Evolutionary conservation across 92 coral and sea anemone genomes (phyloP).

Genomic region (Phenganax marumi): DNA sequence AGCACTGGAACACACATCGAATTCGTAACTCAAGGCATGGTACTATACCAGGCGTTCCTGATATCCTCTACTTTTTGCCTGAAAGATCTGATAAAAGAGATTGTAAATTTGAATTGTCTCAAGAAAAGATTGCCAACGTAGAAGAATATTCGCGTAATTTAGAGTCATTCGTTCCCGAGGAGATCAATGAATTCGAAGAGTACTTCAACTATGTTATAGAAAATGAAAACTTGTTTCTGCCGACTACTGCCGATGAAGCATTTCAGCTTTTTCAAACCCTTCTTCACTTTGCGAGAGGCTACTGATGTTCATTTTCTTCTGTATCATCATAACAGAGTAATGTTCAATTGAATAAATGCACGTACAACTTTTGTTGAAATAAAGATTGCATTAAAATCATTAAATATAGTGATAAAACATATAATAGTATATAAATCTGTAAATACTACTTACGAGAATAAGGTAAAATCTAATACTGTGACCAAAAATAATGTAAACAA

Average conservation of each 20-base stretch:
- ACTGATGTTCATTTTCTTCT: background rate
- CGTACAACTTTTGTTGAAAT: background rate
- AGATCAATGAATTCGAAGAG: background rate
- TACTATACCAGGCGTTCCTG: constrained; percentile 9
- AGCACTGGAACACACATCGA: background rate
- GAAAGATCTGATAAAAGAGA: background rate
- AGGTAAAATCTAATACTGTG: too few species aligned
- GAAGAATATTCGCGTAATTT: background rate
- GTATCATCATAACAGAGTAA: background rate
- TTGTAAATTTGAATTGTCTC: background rate
- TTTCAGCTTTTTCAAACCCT: background rate
- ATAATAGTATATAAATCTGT: too few species aligned
- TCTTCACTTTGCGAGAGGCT: background rate
- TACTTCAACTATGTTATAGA: background rate
- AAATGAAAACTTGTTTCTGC: background rate
- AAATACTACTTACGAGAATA: too few species aligned
- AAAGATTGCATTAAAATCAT: too few species aligned
- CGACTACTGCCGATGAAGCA: background rate
- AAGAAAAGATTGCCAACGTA: background rate
- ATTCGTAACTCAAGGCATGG: background rate
- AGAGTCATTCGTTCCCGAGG: background rate
- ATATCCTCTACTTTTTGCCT: background rate
- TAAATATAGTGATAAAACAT: too few species aligned
- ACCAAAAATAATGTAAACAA: too few species aligned
- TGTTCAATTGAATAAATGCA: background rate